Conservation (phyloP, 1,140 invertebrate species). For the Drosophila punjabiensis region DNA sequence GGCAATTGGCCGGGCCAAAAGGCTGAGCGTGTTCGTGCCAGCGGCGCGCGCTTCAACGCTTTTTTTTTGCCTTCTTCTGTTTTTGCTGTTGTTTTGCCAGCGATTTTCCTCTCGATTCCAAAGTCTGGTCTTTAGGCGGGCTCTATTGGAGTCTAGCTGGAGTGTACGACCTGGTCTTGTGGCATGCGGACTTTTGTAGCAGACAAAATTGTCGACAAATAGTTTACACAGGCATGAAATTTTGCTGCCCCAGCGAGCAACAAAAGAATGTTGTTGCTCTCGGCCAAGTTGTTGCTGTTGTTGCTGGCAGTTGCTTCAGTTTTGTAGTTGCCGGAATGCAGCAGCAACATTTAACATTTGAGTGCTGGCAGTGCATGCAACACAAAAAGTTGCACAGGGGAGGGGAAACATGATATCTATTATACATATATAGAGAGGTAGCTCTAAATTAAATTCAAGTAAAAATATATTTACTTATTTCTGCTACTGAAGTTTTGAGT, state of each 20-base stretch:
- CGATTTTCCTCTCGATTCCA: slow-evolving; percentile 19
- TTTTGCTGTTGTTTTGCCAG: slow-evolving; percentile 8
- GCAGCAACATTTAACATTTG: slow-evolving; percentile 31
- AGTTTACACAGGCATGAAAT: slow-evolving; percentile 84
- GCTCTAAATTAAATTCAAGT: too few relatives aligned
- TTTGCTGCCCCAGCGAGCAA: slow-evolving; percentile 60
- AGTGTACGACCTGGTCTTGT: too few relatives aligned
- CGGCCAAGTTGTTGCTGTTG: slow-evolving; percentile 49
- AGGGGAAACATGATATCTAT: not conserved
- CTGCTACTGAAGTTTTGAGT: rapidly evolving
- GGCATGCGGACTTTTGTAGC: slow-evolving; percentile 78
- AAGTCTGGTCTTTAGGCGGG: slow-evolving; percentile 1
- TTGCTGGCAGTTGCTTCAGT: slow-evolving; percentile 48
- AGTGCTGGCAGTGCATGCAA: slow-evolving; percentile 59
- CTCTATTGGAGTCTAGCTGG: not conserved
- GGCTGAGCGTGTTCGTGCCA: slow-evolving; percentile 62
- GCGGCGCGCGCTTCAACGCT: slow-evolving; percentile 73
- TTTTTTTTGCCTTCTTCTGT: slow-evolving; percentile 16
- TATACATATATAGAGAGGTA: not conserved
- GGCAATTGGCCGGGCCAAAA: slow-evolving; percentile 59
- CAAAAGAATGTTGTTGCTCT: slow-evolving; percentile 74
- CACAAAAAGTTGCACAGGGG: slow-evolving; percentile 31
- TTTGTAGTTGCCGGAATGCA: slow-evolving; percentile 57
- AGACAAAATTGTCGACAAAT: slow-evolving; percentile 84
- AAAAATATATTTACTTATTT: not conserved